Evolutionary conservation across 2,113 vertebrate species (phyloP), one percentile per base, ranked within the genome.

Genomic region (Passer domesticus): DNA sequence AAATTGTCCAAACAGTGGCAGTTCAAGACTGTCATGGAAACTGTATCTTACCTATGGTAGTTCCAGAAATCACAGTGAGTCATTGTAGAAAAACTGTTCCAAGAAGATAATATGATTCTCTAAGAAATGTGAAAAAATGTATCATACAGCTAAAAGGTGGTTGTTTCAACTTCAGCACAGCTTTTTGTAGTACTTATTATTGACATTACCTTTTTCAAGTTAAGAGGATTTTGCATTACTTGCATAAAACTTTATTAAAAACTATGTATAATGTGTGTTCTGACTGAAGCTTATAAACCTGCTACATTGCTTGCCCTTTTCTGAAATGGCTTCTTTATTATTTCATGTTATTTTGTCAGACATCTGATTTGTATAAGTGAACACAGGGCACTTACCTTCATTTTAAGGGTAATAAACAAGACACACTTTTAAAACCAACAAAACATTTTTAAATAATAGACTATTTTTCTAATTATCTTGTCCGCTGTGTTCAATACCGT

Each of bases 161-260:
- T 60, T 87, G 46, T 88, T 76, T 82, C 56, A 76, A 20, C 41
- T 79, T 83, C 66, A 69, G 46, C 16, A 25, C 30, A 37, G 25
- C 52, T 83, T 78, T 60, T 92, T 67, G 53, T 46, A 59, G 39
- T 43, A 62, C 47, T 93, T 87, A 80, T 16, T 95, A 64, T 53
- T 52, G 53, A 60, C 6, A 6, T 82, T 89, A 30, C 35, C 58
- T 93, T 90, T 90, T 92, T 91, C 6, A 16, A 94, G 92, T 91
- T 58, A 87, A 58, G 47, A 94, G 31, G 50, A 77, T 91, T 94
- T 81, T 81, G 21, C 87, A 82, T 87, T 83, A 31, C 52, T 90
- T 94, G 88, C 87, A 80, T 95, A 84, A 94, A 87, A 91, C 85
- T 91, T 91, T 87, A 77, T 92, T 94, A 25, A 93, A 94, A 96